Evolutionary conservation across 2,113 vertebrate species (phyloP), one percentile per base, ranked within the genome.

Genomic region (Festucalex cinctus): DNA sequence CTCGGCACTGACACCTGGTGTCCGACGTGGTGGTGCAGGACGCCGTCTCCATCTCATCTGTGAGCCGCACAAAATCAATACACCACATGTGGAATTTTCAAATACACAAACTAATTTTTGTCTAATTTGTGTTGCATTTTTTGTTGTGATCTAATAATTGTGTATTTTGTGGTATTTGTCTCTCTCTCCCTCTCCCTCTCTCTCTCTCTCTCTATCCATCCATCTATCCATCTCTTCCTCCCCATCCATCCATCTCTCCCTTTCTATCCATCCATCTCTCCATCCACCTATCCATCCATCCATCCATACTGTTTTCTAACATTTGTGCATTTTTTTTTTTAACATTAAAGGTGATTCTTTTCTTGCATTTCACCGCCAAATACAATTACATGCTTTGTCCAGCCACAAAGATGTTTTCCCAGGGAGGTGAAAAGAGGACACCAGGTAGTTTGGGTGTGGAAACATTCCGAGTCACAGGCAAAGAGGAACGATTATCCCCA

Each of bases 1-100:
- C 1, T 69, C 20, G 88, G 75, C 92, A 93, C 69, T 88, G 85
- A 48, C 92, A 93, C 68, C 59, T 86, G 36, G 91, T 91, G 81
- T 92, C 85, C 12, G 73, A 78, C 0, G 76, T 91, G 1, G 53
- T 82, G 56, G 81, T 90, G 82, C 92, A 93, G 28, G 67, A 0
- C 0, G 48, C 70, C 0, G 87, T 89, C 69, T 68, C 17, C 12
- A 49, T 86, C 79, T 92, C 86, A 76, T 92, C 92, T 93, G 87
- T 28, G 49, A 63, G 54, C 0, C 46, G 26, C 9, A 8, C 41
- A 60, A 32, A 28, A 28, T 32, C 14, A 28, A 32, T 5, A 32
- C 13, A 56, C 12, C 10, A 26, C 13, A 24, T 5, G 0, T 13
- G 51, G 24, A 54, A 13, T 9, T 54, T 53, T 54, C 22, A 54